Conservation (phyloP, 2,888 invertebrate genomes). For the Andrena chrysosceles region DNA sequence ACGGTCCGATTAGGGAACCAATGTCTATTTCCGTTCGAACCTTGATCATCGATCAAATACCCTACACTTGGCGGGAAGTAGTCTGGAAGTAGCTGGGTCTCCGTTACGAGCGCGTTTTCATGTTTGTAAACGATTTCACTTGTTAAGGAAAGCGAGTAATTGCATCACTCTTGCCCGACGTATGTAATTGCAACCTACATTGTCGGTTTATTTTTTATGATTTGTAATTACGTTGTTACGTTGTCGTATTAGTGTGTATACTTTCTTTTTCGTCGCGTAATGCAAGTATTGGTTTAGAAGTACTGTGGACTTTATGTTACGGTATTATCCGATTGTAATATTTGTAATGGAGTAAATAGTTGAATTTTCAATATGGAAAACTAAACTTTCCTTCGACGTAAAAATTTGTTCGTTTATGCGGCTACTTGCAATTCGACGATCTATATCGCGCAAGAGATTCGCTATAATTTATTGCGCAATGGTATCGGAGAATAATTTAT, state of each 20-base stretch:
- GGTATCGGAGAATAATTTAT: no score
- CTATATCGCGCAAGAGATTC: no score
- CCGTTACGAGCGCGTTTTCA: not conserved
- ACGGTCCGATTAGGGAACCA: not conserved
- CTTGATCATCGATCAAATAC: not conserved
- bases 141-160: conserved; percentile 25
- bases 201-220: not conserved
- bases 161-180: conserved; percentile 21
- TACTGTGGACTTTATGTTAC: no score
- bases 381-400: no score
- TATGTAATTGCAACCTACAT: not conserved
- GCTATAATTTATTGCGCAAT: not conserved
- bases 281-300: no score
- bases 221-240: not conserved
- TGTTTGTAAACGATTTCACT: conserved; percentile 13
- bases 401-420: no score
- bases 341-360: not conserved
- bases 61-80: not conserved
- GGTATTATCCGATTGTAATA: not conserved
- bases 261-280: not conserved
- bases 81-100: no score
- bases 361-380: conserved; percentile 19
- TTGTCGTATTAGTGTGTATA: not conserved
- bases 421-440: no score
- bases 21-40: not conserved